phyloP scores from a whole-genome alignment of 2,797 vertebrate genomes.

The Pagetopsis macropterus region DNA sequence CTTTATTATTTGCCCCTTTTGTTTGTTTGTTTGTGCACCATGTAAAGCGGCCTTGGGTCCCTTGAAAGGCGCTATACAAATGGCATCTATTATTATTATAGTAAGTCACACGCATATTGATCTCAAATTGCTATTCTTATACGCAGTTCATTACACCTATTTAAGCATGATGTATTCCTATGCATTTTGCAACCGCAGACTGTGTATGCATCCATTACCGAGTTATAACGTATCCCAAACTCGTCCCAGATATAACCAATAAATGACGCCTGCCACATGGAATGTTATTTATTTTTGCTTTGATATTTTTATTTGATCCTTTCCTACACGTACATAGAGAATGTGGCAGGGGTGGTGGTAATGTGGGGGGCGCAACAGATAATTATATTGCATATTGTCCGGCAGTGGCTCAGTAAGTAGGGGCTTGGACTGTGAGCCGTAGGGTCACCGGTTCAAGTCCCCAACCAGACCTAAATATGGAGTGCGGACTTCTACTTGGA shows the following conservation, averaged over 20 bases:
- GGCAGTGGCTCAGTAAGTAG: too few relatives aligned
- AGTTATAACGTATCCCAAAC: constrained; percentile 37
- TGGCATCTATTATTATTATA: too few relatives aligned
- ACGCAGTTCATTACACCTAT: constrained; percentile 1
- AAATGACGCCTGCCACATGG: constrained; percentile 50
- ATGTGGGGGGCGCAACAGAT: constrained; percentile 38
- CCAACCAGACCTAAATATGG: too few relatives aligned
- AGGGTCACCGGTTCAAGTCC: too few relatives aligned
- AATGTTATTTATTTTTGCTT: constrained; percentile 55
- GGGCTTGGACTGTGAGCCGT: too few relatives aligned
- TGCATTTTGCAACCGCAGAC: constrained; percentile 40
- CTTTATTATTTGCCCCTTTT: too few relatives aligned
- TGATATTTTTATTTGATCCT: constrained; percentile 60
- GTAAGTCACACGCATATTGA: not conserved
- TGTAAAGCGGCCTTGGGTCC: too few relatives aligned
- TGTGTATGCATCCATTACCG: constrained; percentile 49
- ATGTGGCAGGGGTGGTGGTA: not conserved
- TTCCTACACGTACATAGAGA: constrained; percentile 58
- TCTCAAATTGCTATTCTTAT: constrained; percentile 7
- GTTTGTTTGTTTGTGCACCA: too few relatives aligned
- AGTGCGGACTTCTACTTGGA: too few relatives aligned
- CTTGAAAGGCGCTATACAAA: too few relatives aligned
- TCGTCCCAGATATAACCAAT: constrained; percentile 53
- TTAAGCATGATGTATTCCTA: constrained; percentile 31
- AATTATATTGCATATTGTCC: constrained; percentile 50